Conservation (phyloP, 2,888 invertebrate species). For the Sinopyrophorus schimmeli region DNA sequence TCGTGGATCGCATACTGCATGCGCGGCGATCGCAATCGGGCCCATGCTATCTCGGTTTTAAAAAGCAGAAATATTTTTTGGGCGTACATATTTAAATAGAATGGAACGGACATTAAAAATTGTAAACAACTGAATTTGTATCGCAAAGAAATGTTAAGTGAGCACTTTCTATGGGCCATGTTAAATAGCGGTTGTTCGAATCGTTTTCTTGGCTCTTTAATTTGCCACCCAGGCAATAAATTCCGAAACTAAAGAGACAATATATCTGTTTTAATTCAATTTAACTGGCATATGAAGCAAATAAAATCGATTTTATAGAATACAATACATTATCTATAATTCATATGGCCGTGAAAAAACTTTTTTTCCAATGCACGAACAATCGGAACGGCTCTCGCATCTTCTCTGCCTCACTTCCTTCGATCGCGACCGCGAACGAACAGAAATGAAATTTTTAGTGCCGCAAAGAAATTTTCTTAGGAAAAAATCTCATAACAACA, state of each 20-base stretch:
- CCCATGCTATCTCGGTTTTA: too few species aligned
- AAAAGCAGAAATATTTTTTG: too few species aligned
- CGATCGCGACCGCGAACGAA: constrained; percentile 2
- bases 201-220: constrained; percentile 24
- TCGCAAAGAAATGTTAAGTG: background rate
- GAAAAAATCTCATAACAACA: constrained; percentile 45
- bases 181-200: constrained; percentile 18
- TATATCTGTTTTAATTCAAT: constrained; percentile 43
- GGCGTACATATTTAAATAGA: too few species aligned
- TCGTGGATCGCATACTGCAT: too few species aligned
- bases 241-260: constrained; percentile 42
- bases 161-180: constrained; percentile 1
- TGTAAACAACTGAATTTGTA: too few species aligned
- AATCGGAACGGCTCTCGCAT: constrained; percentile 5
- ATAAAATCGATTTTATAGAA: constrained; percentile 49
- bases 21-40: too few species aligned
- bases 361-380: constrained; percentile 16
- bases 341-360: constrained; percentile 43
- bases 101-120: too few species aligned
- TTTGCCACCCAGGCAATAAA: constrained; percentile 37
- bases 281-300: constrained; percentile 47
- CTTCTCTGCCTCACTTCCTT: constrained; percentile 6
- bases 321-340: constrained; percentile 54
- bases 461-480: constrained; percentile 13
- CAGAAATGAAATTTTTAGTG: constrained; percentile 11